phyloP scores from a whole-genome alignment of 2,888 invertebrate genomes.

The Yponomeuta plumbellus region DNA sequence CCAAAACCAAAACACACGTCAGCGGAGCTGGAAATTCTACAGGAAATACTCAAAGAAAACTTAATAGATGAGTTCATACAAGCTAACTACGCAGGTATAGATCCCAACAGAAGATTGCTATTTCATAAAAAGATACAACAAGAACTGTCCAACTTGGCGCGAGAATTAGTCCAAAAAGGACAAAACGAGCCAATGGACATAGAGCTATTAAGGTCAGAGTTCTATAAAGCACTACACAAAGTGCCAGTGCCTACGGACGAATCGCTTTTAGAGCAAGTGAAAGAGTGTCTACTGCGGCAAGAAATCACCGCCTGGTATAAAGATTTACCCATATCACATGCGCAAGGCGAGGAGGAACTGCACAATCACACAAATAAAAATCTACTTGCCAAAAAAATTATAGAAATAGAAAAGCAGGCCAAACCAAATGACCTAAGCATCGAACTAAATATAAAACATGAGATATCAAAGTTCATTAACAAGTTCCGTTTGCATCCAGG shows the following conservation, averaged over 20 bases:
- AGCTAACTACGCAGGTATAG: slow-evolving; percentile 1
- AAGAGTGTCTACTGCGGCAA: slow-evolving; percentile 42
- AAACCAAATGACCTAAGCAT: not conserved
- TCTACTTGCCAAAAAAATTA: slow-evolving; percentile 1
- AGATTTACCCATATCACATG: slow-evolving; percentile 37
- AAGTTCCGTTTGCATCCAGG: slow-evolving; percentile 28
- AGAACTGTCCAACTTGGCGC: not conserved
- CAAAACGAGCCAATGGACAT: slow-evolving; percentile 23
- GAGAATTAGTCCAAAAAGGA: not conserved
- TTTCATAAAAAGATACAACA: not conserved
- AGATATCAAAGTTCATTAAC: slow-evolving; percentile 34
- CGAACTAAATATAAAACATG: not conserved
- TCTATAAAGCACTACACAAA: slow-evolving; percentile 40
- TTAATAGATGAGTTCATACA: not conserved
- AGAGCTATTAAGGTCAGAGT: slow-evolving; percentile 33
- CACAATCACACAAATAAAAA: not conserved
- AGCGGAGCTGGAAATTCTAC: not conserved
- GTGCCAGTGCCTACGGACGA: slow-evolving; percentile 45
- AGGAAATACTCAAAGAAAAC: slow-evolving; percentile 3
- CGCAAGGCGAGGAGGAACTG: not conserved
- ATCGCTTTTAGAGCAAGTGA: slow-evolving; percentile 44
- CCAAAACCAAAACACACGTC: not conserved
- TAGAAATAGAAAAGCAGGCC: not conserved
- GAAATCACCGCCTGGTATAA: slow-evolving; percentile 54
- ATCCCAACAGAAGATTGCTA: not conserved